phyloP scores from a whole-genome alignment of 2,888 invertebrate species.

The Bursaphelenchus okinawaensis region DNA sequence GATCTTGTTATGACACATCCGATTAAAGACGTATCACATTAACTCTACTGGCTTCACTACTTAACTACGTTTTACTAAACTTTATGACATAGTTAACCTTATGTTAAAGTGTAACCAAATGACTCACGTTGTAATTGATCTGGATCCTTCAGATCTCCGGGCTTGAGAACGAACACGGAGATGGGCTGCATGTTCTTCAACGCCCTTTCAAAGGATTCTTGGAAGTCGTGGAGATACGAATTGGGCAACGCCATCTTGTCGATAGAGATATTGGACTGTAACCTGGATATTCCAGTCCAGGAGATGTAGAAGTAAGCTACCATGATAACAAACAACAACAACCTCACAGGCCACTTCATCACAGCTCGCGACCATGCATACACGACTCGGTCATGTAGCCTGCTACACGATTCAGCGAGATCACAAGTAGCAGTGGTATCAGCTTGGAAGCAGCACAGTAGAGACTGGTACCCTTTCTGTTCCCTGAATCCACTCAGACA shows the following conservation, averaged over 20 bases:
- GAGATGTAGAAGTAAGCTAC: constrained; percentile 40
- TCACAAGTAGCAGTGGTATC: constrained; percentile 30
- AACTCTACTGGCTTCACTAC: neutral
- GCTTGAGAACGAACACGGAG: constrained; percentile 43
- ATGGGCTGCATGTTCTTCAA: constrained; percentile 51
- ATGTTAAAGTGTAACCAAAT: too few relatives aligned
- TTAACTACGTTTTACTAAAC: neutral
- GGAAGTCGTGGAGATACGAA: constrained; percentile 47
- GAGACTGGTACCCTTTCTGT: constrained; percentile 26
- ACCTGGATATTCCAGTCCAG: constrained; percentile 35
- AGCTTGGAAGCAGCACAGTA: constrained; percentile 43
- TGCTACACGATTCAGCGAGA: constrained; percentile 18
- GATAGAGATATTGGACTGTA: constrained; percentile 45
- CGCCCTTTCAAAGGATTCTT: constrained; percentile 39
- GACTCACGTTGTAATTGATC: constrained; percentile 32
- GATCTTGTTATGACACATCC: neutral
- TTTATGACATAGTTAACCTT: too few relatives aligned
- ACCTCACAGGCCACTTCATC: constrained; percentile 33
- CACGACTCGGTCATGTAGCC: constrained; percentile 34
- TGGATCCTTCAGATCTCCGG: constrained; percentile 45
- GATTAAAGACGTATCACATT: neutral
- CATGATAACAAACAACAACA: constrained; percentile 22
- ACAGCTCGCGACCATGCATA: constrained; percentile 24
- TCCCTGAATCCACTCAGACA: constrained; percentile 41
- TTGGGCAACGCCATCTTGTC: constrained; percentile 54